These are phyloP conservation scores for Dicycla oo DNA, from an alignment of 2,888 invertebrate genomes.

Conservation along the genomic window DNA sequence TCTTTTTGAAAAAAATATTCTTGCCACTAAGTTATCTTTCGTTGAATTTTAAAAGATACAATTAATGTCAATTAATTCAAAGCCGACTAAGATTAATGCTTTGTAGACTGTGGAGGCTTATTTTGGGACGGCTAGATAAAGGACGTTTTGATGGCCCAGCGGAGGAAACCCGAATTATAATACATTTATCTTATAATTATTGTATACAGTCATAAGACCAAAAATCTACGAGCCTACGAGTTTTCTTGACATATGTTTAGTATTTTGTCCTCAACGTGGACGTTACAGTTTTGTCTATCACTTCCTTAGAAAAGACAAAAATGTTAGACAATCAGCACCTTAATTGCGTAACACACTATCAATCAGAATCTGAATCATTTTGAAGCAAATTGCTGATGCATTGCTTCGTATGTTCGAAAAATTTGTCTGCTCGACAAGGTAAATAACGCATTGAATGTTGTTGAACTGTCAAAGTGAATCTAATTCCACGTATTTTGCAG, in stretches of 20 bases:
- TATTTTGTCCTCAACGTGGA: not conserved
- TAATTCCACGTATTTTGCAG: no score
- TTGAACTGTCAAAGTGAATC: no score
- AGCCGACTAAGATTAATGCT: conserved; percentile 62
- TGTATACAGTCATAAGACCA: not conserved
- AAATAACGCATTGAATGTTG: no score
- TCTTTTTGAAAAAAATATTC: conserved; percentile 16
- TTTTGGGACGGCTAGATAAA: conserved; percentile 39
- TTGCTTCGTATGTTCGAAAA: no score
- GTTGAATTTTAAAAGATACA: conserved; percentile 50
- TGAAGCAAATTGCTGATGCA: no score
- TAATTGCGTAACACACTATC: no score
- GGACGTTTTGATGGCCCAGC: conserved; percentile 24
- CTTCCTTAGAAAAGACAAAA: not conserved
- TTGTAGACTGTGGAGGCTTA: conserved; percentile 48
- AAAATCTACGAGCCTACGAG: not conserved
- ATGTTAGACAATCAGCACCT: no score
- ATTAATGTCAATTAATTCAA: conserved; percentile 71
- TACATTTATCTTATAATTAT: conserved; percentile 10
- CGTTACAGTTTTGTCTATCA: not conserved
- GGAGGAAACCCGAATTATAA: conserved; percentile 1
- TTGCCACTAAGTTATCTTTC: conserved; percentile 35
- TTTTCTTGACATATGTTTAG: not conserved
- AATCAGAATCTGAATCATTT: no score
- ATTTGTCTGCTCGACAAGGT: no score